A percentile compares a stretch with the other conserved stretches of the same genome.
Evolutionary conservation across 2,888 invertebrate species (phyloP).

Genomic region (Disparrhopalites patrizii): DNA sequence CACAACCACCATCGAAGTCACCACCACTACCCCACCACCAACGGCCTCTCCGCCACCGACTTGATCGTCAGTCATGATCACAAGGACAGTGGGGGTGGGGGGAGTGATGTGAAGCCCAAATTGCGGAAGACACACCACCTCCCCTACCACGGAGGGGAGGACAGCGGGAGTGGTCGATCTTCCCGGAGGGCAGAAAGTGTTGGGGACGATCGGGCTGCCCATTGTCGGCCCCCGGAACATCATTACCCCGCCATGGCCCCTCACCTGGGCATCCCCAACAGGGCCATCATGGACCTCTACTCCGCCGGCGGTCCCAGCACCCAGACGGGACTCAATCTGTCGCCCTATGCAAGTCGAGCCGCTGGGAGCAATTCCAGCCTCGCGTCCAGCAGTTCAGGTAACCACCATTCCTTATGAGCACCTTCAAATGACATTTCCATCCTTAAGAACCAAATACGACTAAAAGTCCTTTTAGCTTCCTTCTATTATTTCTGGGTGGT

Average conservation of each 20-base stretch:
- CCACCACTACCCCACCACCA: neutral
- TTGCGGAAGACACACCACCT: neutral
- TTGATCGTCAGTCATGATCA: neutral
- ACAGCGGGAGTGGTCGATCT: neutral
- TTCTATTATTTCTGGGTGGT: no score
- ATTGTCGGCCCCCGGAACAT: neutral
- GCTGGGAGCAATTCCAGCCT: slow-evolving; percentile 21
- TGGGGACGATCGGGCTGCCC: neutral
- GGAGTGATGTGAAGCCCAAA: neutral
- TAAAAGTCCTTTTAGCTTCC: no score
- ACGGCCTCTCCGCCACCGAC: neutral
- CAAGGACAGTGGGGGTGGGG: neutral
- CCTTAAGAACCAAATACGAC: no score
- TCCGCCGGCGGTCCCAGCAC: no score
- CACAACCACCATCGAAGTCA: no score
- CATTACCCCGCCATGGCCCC: neutral
- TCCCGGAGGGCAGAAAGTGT: neutral
- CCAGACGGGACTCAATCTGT: neutral
- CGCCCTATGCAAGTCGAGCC: slow-evolving; percentile 1
- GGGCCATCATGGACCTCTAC: no score
- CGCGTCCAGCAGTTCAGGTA: slow-evolving; percentile 21
- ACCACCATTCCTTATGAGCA: no score
- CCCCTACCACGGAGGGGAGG: neutral
- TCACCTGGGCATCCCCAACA: neutral
- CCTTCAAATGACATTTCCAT: no score